phyloP scores from a whole-genome alignment of 2,888 invertebrate species.

The Eueremaeus valkanovi region DNA sequence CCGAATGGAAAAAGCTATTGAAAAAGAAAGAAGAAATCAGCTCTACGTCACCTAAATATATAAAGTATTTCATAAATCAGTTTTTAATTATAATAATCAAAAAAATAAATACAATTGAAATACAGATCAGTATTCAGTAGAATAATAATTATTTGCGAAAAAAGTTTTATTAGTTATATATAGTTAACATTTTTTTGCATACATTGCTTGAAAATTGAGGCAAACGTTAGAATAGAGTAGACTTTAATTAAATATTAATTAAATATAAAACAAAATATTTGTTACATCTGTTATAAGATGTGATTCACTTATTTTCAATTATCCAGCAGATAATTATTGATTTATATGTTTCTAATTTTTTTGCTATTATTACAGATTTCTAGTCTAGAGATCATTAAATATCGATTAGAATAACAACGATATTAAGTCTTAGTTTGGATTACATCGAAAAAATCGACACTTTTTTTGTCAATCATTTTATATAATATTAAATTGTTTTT shows the following conservation, averaged over 20 bases:
- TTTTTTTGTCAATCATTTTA: neutral
- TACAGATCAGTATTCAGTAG: too few relatives aligned
- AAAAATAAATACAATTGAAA: neutral
- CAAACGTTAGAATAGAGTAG: neutral
- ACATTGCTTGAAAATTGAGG: neutral
- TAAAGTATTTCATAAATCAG: conserved; percentile 21
- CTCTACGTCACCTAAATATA: conserved; percentile 6
- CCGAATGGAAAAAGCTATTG: conserved; percentile 72
- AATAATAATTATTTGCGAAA: too few relatives aligned
- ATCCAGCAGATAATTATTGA: too few relatives aligned
- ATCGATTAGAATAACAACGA: neutral
- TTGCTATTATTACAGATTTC: too few relatives aligned
- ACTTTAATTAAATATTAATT: too few relatives aligned
- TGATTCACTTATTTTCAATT: too few relatives aligned
- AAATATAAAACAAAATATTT: too few relatives aligned
- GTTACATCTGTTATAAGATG: too few relatives aligned
- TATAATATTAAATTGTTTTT: neutral
- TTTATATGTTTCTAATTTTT: too few relatives aligned
- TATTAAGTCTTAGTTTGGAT: neutral
- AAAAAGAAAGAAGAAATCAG: conserved; percentile 34
- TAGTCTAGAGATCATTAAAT: neutral
- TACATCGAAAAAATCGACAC: neutral
- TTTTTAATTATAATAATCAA: neutral
- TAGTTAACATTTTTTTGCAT: conserved; percentile 10
- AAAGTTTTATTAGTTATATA: too few relatives aligned